Percentiles rank a stretch among this genome's conserved stretches.
These are phyloP conservation scores for Morbakka virulenta DNA, from an alignment of 30 jellyfish, hydroid and myxozoan species.

Conservation along the genomic window DNA sequence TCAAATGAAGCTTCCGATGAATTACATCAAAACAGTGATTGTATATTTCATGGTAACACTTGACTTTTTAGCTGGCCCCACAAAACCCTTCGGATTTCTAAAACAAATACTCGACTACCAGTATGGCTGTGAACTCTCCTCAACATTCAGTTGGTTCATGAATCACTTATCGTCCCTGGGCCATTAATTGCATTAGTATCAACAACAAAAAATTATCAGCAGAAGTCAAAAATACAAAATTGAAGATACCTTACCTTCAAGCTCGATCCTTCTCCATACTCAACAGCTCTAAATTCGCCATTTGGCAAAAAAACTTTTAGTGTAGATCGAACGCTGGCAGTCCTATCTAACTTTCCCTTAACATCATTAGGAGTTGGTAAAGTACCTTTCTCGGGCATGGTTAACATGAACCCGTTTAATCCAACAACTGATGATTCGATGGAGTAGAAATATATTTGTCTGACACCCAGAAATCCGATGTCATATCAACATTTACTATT, in stretches of 20 bases:
- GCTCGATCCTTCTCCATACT: conserved; percentile 86
- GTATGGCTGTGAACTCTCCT: neutral
- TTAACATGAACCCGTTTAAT: too few relatives aligned
- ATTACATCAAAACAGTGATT: too few relatives aligned
- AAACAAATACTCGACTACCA: neutral
- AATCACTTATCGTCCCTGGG: neutral
- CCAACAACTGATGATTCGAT: too few relatives aligned
- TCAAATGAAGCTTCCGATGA: too few relatives aligned
- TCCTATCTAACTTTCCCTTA: conserved; percentile 17
- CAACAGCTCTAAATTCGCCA: conserved; percentile 92
- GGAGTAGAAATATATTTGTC: too few relatives aligned
- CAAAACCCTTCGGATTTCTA: neutral
- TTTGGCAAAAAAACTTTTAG: conserved; percentile 96
- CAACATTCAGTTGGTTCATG: neutral
- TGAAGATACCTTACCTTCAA: conserved; percentile 63
- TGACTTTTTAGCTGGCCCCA: too few relatives aligned
- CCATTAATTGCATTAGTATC: neutral
- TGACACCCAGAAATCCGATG: too few relatives aligned
- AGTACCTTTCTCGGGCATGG: neutral
- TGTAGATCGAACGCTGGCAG: conserved; percentile 50
- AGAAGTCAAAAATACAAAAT: too few relatives aligned
- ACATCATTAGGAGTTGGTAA: neutral
- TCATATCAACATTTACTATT: too few relatives aligned
- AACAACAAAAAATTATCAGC: too few relatives aligned
- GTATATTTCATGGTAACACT: too few relatives aligned